Conservation (phyloP, 2,797 vertebrate genomes). For the Falco berigora region DNA sequence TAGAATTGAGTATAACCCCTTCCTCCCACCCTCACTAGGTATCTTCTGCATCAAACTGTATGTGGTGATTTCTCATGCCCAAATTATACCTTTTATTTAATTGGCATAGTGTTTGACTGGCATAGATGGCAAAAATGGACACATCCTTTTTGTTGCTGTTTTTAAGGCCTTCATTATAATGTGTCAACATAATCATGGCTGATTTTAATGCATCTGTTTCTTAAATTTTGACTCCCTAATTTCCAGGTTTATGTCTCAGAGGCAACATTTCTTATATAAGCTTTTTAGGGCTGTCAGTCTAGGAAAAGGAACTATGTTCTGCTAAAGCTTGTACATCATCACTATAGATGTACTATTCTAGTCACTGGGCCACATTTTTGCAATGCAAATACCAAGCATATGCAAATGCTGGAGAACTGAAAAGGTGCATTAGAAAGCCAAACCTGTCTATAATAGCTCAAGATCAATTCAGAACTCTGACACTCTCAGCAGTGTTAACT, state of each 20-base stretch:
- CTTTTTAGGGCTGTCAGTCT: not conserved
- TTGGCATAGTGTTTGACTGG: not conserved
- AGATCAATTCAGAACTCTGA: not conserved
- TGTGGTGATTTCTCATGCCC: not conserved
- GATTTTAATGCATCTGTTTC: not conserved
- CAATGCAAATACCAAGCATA: not conserved
- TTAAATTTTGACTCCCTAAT: not conserved
- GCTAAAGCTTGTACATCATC: not conserved
- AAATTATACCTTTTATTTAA: not conserved
- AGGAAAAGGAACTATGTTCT: not conserved
- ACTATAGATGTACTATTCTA: not conserved
- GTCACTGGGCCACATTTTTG: not conserved
- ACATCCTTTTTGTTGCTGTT: not conserved
- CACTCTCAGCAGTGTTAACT: not conserved
- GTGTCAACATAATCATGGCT: not conserved
- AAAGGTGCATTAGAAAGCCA: not conserved
- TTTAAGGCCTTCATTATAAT: not conserved
- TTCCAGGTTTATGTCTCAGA: not conserved
- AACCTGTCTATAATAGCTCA: not conserved
- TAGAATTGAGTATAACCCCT: not conserved
- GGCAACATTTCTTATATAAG: not conserved
- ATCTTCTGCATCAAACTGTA: not conserved
- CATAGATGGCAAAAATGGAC: not conserved
- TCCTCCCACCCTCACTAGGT: not conserved
- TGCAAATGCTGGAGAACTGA: not conserved